Conservation (phyloP, 1,140 invertebrate genomes). For the Tachypleus tridentatus region DNA sequence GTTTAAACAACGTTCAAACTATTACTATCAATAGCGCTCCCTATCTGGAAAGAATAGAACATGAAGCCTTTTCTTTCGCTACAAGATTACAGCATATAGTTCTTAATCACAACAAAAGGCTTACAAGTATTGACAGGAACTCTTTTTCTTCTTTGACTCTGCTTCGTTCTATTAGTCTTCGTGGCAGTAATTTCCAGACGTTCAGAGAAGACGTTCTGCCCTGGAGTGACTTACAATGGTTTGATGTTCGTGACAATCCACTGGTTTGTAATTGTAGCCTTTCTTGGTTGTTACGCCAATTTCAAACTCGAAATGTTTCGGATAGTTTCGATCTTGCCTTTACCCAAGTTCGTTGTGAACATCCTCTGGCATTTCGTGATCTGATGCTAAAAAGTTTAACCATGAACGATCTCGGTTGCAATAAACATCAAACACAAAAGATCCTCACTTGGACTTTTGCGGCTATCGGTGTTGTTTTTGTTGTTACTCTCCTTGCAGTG, state of each 20-base stretch:
- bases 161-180: conserved; percentile 48
- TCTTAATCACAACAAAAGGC: conserved; percentile 36
- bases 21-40: conserved; percentile 29
- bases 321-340: no score
- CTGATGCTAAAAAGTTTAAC: no score
- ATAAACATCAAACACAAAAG: no score
- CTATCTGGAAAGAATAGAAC: conserved; percentile 28
- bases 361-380: no score
- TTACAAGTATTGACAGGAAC: conserved; percentile 43
- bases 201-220: conserved; percentile 14
- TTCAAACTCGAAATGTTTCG: not conserved
- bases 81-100: conserved; percentile 51
- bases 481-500: no score
- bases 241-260: conserved; percentile 59
- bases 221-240: conserved; percentile 22
- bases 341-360: no score
- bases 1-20: conserved; percentile 17
- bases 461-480: no score
- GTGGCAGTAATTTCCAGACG: conserved; percentile 21
- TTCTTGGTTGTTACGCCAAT: conserved; percentile 60
- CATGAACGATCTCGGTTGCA: no score
- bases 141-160: conserved; percentile 57
- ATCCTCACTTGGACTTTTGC: no score
- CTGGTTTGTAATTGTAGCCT: conserved; percentile 78
- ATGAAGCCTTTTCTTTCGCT: conserved; percentile 30